A percentile compares a stretch with the other conserved stretches of the same genome.
phyloP scores from a whole-genome alignment of 1,140 invertebrate genomes.

The Pseudoatta argentina region DNA sequence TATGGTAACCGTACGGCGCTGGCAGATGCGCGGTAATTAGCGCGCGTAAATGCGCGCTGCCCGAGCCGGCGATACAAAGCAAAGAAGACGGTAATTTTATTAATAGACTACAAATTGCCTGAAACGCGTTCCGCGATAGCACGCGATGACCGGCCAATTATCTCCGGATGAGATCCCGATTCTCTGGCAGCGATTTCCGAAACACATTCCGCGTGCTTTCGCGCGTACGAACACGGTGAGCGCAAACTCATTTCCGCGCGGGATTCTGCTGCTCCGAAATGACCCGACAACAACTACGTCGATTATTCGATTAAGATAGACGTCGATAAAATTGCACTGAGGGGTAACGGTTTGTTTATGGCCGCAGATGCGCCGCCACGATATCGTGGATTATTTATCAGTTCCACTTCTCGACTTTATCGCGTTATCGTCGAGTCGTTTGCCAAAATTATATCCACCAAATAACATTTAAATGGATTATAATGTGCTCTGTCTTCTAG shows the following conservation, averaged over 20 bases:
- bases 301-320: slow-evolving; percentile 52
- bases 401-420: background rate
- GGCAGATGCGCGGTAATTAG: slow-evolving; percentile 74
- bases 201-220: slow-evolving; percentile 27
- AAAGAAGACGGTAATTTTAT: slow-evolving; percentile 69
- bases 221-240: slow-evolving; percentile 29
- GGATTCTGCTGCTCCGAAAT: background rate
- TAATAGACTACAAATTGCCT: slow-evolving; percentile 76
- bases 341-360: slow-evolving; percentile 9
- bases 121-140: slow-evolving; percentile 63
- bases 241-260: slow-evolving; percentile 26
- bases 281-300: slow-evolving; percentile 15
- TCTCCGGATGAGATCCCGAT: slow-evolving; percentile 39
- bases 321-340: slow-evolving; percentile 32
- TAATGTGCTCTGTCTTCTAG: background rate
- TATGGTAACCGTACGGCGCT: slow-evolving; percentile 27
- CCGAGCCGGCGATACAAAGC: slow-evolving; percentile 18
- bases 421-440: slow-evolving; percentile 12
- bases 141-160: slow-evolving; percentile 72
- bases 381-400: slow-evolving; percentile 30
- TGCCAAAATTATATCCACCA: slow-evolving; percentile 21
- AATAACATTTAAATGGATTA: slow-evolving; percentile 25
- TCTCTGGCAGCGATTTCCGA: slow-evolving; percentile 46
- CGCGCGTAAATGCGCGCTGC: slow-evolving; percentile 55
- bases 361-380: background rate